These are phyloP conservation scores for Noctua pronuba DNA, from an alignment of 2,888 invertebrate genomes.

Conservation along the genomic window DNA sequence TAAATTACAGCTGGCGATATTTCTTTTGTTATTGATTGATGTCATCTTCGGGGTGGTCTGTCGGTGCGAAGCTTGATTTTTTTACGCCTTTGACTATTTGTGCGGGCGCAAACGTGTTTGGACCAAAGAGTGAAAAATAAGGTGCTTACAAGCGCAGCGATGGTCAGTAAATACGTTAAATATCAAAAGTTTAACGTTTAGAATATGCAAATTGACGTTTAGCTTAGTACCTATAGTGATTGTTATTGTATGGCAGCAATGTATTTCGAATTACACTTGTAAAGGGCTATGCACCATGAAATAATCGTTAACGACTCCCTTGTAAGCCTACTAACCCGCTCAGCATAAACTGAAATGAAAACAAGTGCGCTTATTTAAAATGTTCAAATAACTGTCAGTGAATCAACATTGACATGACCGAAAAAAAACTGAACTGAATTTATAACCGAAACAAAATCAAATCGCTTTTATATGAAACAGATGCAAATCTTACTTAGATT, in stretches of 20 bases:
- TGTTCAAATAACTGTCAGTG: neutral
- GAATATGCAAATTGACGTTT: constrained; percentile 29
- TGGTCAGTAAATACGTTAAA: constrained; percentile 40
- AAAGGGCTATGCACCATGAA: constrained; percentile 8
- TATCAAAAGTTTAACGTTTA: constrained; percentile 18
- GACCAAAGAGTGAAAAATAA: constrained; percentile 54
- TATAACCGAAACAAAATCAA: constrained; percentile 17
- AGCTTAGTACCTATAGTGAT: constrained; percentile 25
- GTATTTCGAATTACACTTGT: constrained; percentile 24
- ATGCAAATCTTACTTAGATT: neutral
- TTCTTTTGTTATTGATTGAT: constrained; percentile 84
- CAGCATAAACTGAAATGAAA: neutral
- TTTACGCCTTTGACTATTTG: constrained; percentile 71
- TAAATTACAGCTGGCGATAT: constrained; percentile 55
- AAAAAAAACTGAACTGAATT: neutral
- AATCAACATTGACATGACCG: neutral
- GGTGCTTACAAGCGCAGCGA: constrained; percentile 48
- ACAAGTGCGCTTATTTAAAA: neutral
- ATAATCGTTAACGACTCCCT: constrained; percentile 1
- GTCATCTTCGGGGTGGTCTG: constrained; percentile 80
- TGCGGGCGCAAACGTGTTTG: constrained; percentile 70
- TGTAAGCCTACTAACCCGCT: neutral
- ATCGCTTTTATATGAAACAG: constrained; percentile 2
- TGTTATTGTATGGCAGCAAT: constrained; percentile 59
- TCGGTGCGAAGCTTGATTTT: constrained; percentile 72